Evolutionary conservation across 2,113 vertebrate genomes (phyloP).

Genomic region (Melanostigma gelatinosum): DNA sequence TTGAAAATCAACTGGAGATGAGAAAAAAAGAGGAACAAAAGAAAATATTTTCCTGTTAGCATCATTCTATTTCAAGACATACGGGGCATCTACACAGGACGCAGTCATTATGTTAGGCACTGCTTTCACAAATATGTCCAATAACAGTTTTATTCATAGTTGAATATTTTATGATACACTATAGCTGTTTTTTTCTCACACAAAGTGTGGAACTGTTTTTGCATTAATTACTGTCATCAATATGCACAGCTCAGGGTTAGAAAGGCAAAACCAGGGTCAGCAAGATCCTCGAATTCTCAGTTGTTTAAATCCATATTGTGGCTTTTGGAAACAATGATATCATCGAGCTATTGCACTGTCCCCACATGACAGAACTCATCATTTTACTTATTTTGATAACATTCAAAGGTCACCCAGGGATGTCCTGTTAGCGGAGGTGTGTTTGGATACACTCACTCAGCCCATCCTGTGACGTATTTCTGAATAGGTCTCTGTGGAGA

Average conservation of each 20-base stretch:
- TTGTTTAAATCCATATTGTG: conserved; percentile 20
- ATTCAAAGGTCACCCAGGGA: conserved; percentile 59
- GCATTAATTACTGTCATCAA: neutral
- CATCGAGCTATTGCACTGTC: conserved; percentile 24
- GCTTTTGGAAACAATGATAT: conserved; percentile 54
- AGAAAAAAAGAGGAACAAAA: too few species aligned
- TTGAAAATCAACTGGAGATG: too few species aligned
- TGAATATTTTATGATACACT: neutral
- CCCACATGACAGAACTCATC: conserved; percentile 37
- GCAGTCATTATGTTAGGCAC: neutral
- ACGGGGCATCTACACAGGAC: too few species aligned
- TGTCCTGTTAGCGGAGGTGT: conserved; percentile 61
- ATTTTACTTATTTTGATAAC: conserved; percentile 62
- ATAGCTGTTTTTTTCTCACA: neutral
- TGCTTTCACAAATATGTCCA: neutral
- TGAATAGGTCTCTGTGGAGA: conserved; percentile 51
- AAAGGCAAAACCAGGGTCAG: neutral
- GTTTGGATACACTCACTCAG: conserved; percentile 65
- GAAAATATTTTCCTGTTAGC: too few species aligned
- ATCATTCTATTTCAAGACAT: neutral
- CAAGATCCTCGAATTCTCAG: neutral
- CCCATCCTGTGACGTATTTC: conserved; percentile 72
- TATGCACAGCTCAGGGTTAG: neutral
- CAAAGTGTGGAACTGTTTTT: neutral
- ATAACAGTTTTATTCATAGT: neutral